Conservation (phyloP, 2,113 vertebrate genomes). For the Xenopus borealis region DNA sequence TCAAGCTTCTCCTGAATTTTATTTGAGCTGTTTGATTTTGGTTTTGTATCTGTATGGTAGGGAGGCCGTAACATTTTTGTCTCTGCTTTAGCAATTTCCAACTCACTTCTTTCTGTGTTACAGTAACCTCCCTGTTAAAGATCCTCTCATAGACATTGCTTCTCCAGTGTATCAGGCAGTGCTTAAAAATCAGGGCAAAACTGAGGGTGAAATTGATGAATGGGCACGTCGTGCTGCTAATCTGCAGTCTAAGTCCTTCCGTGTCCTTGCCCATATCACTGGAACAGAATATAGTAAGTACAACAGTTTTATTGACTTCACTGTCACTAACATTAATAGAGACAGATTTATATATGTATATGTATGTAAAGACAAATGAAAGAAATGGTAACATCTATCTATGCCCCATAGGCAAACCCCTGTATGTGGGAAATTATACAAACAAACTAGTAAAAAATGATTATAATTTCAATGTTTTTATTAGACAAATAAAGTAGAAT, state of each 20-base stretch:
- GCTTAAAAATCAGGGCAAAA: slow-evolving; percentile 79
- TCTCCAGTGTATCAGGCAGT: slow-evolving; percentile 97
- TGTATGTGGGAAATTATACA: no score
- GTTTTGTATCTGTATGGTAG: neutral
- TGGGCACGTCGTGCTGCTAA: slow-evolving; percentile 94
- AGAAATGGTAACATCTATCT: no score
- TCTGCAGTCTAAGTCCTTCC: slow-evolving; percentile 94
- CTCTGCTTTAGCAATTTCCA: slow-evolving; percentile 46
- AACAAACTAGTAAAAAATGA: no score
- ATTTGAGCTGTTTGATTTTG: neutral
- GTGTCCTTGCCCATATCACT: slow-evolving; percentile 94
- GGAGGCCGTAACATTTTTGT: neutral
- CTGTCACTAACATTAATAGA: neutral
- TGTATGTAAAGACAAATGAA: no score
- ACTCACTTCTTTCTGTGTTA: slow-evolving; percentile 52
- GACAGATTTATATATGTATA: no score
- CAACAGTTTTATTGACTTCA: neutral
- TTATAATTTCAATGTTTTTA: no score
- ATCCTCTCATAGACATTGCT: slow-evolving; percentile 87
- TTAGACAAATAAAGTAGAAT: no score
- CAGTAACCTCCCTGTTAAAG: slow-evolving; percentile 87
- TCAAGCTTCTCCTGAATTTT: neutral
- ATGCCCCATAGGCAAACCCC: no score
- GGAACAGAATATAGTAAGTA: slow-evolving; percentile 95
- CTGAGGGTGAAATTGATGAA: slow-evolving; percentile 76